Base-by-base conservation (phyloP, 1,140 invertebrate species). In the Dinoponera quadriceps region DNA sequence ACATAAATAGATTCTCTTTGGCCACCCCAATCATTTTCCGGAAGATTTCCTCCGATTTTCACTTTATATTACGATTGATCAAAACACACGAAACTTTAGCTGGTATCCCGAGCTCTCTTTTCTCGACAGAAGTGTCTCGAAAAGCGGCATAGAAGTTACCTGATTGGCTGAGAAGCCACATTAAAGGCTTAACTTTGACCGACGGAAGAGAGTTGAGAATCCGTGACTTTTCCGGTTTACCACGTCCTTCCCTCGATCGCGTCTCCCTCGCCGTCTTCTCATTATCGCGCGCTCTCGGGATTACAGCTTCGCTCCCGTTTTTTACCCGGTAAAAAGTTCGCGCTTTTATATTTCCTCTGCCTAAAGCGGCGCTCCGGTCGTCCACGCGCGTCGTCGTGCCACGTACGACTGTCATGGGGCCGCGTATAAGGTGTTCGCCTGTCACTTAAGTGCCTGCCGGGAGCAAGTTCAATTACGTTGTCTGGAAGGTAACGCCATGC, bases 341-440 rank as follows among this genome's bases (percentile, higher is more conserved):
- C 33, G 18, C 38, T 80, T 60, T 80, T 71, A 57, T 48, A 71
- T 80, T 44, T 59, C 51, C 33, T 59, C 16, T 29, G 29, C 27
- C 33, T 27, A 29, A 69, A 71, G 38, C 51, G 49, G 68, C 63
- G 13, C 49, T 29, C 5, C n/a, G 22, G 68, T n/a, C 54, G 29
- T 80, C 65, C 33, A 69, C 25, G 22, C 18, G 16, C n/a, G 49
- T 11, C 33, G n/a, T 25, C 14, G 59, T 63, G 18, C 3, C n/a
- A 44, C 54, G 75, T 69, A 80, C 60, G 59, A 66, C 54, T 66
- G 81, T 77, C 71, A 83, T n/a, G 65, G 14, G 62, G 74, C 59
- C 89, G 88, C 92, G 85, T 92, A 91, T 92, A 92, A 91, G 91
- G 92, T 91, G 89, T 88, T 92, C 89, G 87, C 90, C 90, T 92